phyloP scores from a whole-genome alignment of 2,888 invertebrate species.

The Orthonychiurus folsomi region DNA sequence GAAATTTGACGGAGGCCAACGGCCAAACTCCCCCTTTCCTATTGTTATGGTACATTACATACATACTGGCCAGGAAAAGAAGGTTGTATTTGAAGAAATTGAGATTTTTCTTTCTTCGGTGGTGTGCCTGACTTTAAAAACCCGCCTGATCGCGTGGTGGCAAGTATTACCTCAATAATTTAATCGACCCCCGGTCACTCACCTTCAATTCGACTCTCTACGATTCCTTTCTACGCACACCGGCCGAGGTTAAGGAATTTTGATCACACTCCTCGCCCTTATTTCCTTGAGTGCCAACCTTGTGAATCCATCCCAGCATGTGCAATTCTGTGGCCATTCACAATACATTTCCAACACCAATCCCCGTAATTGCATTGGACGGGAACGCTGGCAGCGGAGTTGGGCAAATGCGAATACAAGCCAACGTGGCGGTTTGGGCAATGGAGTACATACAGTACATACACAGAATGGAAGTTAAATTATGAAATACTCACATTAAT shows the following conservation, averaged over 20 bases:
- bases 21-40: no score
- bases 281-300: background rate
- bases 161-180: constrained; percentile 25
- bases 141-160: constrained; percentile 17
- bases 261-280: background rate
- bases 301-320: no score
- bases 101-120: background rate
- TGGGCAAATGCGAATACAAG: no score
- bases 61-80: no score
- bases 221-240: background rate
- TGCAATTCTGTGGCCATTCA: background rate
- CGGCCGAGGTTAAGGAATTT: background rate
- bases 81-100: background rate
- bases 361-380: background rate
- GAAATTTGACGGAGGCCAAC: no score
- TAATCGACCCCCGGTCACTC: constrained; percentile 24
- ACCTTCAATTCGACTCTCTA: constrained; percentile 18
- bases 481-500: background rate
- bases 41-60: no score
- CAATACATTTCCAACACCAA: background rate
- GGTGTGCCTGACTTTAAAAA: constrained; percentile 6
- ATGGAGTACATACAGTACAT: no score
- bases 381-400: no score
- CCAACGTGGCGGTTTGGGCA: no score
- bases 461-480: background rate